A percentile compares a stretch with the other conserved stretches of the same genome.
These are phyloP conservation scores for Cheilosia vernalis DNA, from an alignment of 2,888 invertebrate species.

Conservation along the genomic window DNA sequence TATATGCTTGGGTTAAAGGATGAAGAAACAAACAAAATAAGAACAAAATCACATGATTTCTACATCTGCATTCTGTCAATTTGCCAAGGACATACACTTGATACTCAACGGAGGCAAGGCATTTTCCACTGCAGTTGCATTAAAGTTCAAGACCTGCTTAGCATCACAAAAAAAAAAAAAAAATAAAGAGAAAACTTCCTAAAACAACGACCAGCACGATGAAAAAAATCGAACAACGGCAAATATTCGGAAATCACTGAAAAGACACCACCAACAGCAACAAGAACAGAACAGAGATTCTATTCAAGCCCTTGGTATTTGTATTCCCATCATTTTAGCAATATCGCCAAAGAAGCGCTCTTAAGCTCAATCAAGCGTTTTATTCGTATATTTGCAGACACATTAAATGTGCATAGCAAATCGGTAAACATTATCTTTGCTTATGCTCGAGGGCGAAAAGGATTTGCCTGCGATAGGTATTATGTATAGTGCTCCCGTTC, in stretches of 20 bases:
- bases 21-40: neutral
- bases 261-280: constrained; percentile 39
- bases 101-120: constrained; percentile 10
- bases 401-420: constrained; percentile 77
- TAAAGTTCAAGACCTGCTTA: constrained; percentile 49
- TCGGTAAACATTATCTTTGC: constrained; percentile 76
- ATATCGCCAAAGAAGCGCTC: constrained; percentile 71
- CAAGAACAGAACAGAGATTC: constrained; percentile 34
- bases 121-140: constrained; percentile 56
- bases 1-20: neutral
- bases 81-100: constrained; percentile 55
- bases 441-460: constrained; percentile 72
- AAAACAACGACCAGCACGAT: constrained; percentile 40
- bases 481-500: constrained; percentile 1
- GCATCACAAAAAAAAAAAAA: neutral
- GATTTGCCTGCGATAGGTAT: constrained; percentile 66
- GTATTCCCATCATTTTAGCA: constrained; percentile 73
- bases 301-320: constrained; percentile 53
- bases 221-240: constrained; percentile 11
- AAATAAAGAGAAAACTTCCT: constrained; percentile 18
- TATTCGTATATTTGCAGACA: constrained; percentile 76
- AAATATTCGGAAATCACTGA: constrained; percentile 10
- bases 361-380: constrained; percentile 77
- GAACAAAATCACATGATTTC: constrained; percentile 25
- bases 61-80: constrained; percentile 70